These are phyloP conservation scores for Sebastes oblongus DNA, from an alignment of 2,797 vertebrate species.

Conservation along the genomic window DNA sequence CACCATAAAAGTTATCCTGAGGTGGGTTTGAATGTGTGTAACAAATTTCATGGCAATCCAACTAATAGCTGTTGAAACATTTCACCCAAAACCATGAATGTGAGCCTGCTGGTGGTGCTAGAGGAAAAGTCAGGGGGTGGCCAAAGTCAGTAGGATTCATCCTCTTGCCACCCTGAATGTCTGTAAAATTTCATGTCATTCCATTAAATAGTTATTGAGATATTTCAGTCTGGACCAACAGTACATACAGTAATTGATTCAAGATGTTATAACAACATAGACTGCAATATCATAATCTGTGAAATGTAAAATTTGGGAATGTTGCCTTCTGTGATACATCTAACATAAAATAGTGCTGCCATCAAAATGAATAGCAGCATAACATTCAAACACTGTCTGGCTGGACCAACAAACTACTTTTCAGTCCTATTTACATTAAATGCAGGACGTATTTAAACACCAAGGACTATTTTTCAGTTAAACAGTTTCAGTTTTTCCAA, in stretches of 20 bases:
- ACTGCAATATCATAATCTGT: background rate
- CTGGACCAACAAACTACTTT: background rate
- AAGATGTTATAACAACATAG: background rate
- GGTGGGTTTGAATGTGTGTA: background rate
- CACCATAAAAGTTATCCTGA: background rate
- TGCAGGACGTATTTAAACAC: background rate
- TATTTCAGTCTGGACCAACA: background rate
- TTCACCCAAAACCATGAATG: background rate
- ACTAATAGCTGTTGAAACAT: background rate
- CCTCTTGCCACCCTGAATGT: background rate
- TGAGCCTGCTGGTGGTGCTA: background rate
- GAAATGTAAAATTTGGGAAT: background rate
- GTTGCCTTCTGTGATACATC: fast-evolving
- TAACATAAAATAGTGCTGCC: background rate
- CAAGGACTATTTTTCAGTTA: background rate
- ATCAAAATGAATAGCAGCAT: background rate
- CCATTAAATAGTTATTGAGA: background rate
- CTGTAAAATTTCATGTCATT: fast-evolving
- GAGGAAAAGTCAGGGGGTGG: background rate
- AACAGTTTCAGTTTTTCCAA: too few species aligned
- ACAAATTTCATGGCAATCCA: background rate
- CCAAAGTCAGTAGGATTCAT: background rate
- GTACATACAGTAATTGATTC: background rate
- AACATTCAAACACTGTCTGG: background rate
- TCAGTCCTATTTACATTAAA: background rate